These are phyloP conservation scores for Hormaphis cornu DNA, from an alignment of 1,140 invertebrate species.

Conservation along the genomic window DNA sequence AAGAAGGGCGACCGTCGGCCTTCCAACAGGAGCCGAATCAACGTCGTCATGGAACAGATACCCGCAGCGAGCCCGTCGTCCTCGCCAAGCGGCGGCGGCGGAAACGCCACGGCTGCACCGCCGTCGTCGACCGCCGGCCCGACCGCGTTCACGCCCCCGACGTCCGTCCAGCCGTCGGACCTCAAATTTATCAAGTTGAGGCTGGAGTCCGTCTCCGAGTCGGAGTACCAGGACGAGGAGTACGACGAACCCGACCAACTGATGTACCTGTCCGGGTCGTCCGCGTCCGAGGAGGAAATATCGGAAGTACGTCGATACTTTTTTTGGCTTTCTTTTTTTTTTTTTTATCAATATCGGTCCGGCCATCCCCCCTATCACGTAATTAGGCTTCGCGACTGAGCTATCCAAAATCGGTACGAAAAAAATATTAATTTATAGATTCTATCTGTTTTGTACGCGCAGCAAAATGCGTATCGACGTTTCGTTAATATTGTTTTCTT, in stretches of 20 bases:
- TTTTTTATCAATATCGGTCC: too few relatives aligned
- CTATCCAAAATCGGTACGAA: too few relatives aligned
- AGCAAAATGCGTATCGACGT: too few relatives aligned
- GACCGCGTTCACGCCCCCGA: constrained; percentile 5
- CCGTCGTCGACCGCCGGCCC: constrained; percentile 1
- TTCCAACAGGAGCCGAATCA: constrained; percentile 29
- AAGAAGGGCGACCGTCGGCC: constrained; percentile 30
- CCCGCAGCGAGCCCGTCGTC: neutral
- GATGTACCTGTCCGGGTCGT: constrained; percentile 21
- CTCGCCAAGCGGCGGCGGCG: neutral
- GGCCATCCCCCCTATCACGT: too few relatives aligned
- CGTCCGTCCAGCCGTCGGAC: constrained; percentile 19
- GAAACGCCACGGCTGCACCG: constrained; percentile 3
- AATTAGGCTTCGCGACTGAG: too few relatives aligned
- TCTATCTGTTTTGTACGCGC: too few relatives aligned
- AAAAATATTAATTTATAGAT: too few relatives aligned
- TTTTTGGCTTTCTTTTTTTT: too few relatives aligned
- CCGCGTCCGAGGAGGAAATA: constrained; percentile 21
- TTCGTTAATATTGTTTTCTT: too few relatives aligned
- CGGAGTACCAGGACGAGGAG: constrained; percentile 25
- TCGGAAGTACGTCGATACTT: constrained; percentile 26
- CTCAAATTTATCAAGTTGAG: constrained; percentile 11
- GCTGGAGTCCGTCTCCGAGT: constrained; percentile 21
- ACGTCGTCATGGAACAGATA: constrained; percentile 31
- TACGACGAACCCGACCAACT: constrained; percentile 27